Percentiles rank a stretch among this genome's conserved stretches.
These are phyloP conservation scores for Coendou prehensilis DNA, from an alignment of 2,797 vertebrate genomes.

Conservation along the genomic window DNA sequence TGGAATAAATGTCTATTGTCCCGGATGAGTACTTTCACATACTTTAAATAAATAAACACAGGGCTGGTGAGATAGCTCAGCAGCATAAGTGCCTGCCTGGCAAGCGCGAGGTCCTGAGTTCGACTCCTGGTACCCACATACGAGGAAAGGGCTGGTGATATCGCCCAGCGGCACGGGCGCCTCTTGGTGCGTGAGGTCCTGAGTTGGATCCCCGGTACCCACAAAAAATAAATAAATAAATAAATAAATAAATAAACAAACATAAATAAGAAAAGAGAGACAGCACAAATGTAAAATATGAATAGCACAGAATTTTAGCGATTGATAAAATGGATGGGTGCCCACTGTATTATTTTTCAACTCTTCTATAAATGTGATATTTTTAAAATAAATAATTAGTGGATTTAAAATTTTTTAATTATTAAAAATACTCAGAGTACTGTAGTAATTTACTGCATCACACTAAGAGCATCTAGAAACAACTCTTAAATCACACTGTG, in stretches of 20 bases:
- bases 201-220: no score
- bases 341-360: slow-evolving; percentile 4
- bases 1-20: slow-evolving; percentile 10
- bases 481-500: background rate
- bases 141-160: no score
- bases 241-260: slow-evolving; percentile 7
- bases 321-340: background rate
- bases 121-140: no score
- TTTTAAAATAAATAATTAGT: slow-evolving; percentile 19
- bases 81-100: no score
- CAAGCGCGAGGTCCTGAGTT: no score
- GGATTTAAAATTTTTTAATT: background rate
- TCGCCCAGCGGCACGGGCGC: no score
- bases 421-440: background rate
- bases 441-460: background rate
- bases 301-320: background rate
- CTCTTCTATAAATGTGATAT: background rate
- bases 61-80: no score
- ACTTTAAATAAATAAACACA: slow-evolving; percentile 30
- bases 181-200: no score
- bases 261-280: background rate
- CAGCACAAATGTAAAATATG: background rate
- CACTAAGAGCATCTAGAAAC: background rate
- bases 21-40: background rate
- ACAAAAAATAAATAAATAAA: no score